Conservation (phyloP, 2,888 invertebrate species). For the Acanthopleura granulata region DNA sequence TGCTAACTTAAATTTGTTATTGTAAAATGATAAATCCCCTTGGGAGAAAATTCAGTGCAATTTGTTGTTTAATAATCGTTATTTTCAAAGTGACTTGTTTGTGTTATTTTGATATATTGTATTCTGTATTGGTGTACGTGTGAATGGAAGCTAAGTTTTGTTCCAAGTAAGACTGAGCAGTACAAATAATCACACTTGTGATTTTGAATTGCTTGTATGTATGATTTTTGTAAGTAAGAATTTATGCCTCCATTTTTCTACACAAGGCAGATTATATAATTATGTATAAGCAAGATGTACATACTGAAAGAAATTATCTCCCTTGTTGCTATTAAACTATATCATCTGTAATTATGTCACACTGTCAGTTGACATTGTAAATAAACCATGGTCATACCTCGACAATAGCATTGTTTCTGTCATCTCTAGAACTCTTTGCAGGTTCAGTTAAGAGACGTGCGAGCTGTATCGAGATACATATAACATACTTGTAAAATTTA, state of each 20-base stretch:
- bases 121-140: constrained; percentile 1
- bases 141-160: background rate
- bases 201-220: background rate
- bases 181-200: background rate
- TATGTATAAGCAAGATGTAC: constrained; percentile 11
- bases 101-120: constrained; percentile 18
- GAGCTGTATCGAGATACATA: no score
- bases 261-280: background rate
- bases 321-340: constrained; percentile 12
- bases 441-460: no score
- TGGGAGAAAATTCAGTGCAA: constrained; percentile 8
- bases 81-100: constrained; percentile 12
- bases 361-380: constrained; percentile 18
- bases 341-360: constrained; percentile 20
- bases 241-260: constrained; percentile 15
- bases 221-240: background rate
- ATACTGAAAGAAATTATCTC: constrained; percentile 12
- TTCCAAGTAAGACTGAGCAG: background rate
- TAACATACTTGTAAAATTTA: no score
- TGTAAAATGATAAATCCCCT: background rate
- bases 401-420: background rate
- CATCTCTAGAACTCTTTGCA: background rate
- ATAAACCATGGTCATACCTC: constrained; percentile 18
- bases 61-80: constrained; percentile 7
- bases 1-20: constrained; percentile 4